Evolutionary conservation across 2,797 vertebrate species (phyloP).

Genomic region (Mycteria americana): DNA sequence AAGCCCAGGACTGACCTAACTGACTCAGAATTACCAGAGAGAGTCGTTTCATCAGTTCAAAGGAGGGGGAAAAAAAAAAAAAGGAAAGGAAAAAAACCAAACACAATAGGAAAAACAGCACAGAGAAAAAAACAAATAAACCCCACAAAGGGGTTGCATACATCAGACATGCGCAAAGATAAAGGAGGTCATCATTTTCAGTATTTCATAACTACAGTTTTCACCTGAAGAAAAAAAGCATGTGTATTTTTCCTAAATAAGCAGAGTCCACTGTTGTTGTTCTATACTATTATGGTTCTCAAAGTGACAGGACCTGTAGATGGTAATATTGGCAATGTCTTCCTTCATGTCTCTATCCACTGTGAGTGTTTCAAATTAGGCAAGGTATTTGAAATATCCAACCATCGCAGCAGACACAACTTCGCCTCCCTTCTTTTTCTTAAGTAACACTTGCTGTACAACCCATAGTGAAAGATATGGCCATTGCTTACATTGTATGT

Average conservation of each 20-base stretch:
- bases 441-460: background rate
- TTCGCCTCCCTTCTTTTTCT: background rate
- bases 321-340: background rate
- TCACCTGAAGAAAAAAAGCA: background rate
- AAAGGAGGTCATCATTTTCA: background rate
- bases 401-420: background rate
- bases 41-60: background rate
- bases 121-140: too few species aligned
- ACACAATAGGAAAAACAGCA: background rate
- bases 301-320: background rate
- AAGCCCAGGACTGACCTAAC: background rate
- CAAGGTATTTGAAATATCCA: background rate
- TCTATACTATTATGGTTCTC: background rate
- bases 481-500: rapidly evolving
- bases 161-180: background rate
- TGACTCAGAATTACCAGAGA: background rate
- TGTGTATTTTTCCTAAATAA: background rate
- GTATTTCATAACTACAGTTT: background rate
- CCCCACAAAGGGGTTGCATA: background rate
- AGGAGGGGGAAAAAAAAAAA: background rate
- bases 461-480: background rate
- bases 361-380: background rate
- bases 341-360: background rate
- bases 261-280: background rate
- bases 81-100: rapidly evolving